Base-by-base conservation (phyloP, 2,797 vertebrate genomes). In the Ceryle rudis region DNA sequence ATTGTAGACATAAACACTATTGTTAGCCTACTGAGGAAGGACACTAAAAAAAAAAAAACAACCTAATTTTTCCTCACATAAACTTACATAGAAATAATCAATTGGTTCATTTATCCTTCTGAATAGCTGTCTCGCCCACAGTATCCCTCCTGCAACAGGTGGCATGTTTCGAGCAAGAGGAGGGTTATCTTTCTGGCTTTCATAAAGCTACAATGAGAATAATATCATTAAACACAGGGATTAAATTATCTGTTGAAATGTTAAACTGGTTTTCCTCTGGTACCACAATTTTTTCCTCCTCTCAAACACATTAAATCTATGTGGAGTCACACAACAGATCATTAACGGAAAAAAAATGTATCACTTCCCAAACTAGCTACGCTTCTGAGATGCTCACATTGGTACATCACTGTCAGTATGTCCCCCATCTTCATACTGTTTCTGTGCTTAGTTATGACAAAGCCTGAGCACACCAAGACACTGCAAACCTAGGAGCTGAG, bases 61-160 rank as follows among this genome's bases (percentile, higher is more conserved):
- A 37, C 6, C 8, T 41, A 13, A 44, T 66, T 84, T 78, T 90
- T 64, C 3, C 2, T 60, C 41, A 55, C 19, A 44, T 52, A 62
- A 67, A 35, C 98, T 98, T 97, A 99, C 99, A 78, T 98, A 94
- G 60, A 99, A 98, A 96, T 98, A 98, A 66, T 35, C 94, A 60
- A 99, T 98, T 66, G 98, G 98, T 64, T 98, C 98, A 62, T 98
- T 97, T 96, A 99, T 97, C 86, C 98, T 98, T 70, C 96, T 98
- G 95, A 98, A 98, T 14, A 99, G 98, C 82, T 98, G 97, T 77
- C 98, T 98, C 88, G 94, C 98, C 99, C 99, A 99, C 17, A 97
- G 33, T 86, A 99, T 98, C 93, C 96, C 98, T 88, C 98, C 98
- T 85, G 98, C 97, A 80, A 98, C 74, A 14, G 98, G 98, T 66